Evolutionary conservation across 2,888 invertebrate genomes (phyloP), one percentile per base, ranked within the genome.

Genomic region (Nematopogon swammerdamellus): DNA sequence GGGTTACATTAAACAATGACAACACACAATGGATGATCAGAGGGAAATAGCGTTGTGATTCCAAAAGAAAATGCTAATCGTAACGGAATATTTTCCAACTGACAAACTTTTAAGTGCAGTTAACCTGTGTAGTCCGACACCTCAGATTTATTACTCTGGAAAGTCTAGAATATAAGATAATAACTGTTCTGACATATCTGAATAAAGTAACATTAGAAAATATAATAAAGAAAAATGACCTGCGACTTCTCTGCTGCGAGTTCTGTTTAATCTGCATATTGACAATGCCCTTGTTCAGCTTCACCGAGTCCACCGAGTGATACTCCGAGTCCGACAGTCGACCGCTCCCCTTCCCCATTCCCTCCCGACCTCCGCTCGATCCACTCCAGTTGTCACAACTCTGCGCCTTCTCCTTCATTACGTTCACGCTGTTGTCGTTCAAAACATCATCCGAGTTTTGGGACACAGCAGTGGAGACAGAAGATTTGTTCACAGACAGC

Each of bases 261-360:
- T 50, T 48, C 60, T 72, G 68, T 62, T 68, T 69, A 54, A 84
- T 81, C 63, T 84, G 81, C 54, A 71, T 69, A 56, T 85, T 85
- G 45, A 81, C 73, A 45, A 83, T 59, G 2, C 83, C 82, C 60
- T 85, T 85, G 55, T 72, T 71, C 25, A 81, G 64, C 58, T 85
- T 85, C 1, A 70, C 70, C n/a, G 81, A 76, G 52, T 83, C 83
- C n/a, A 72, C 55, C 11, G 66, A 57, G 49, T 58, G 62, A 14
- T 14, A 14, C 36, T 36, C 36, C n/a, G 36, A 8, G 3, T 36
- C 36, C 11, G 36, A 36, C n/a, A n/a, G n/a, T n/a, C n/a, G n/a
- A n/a, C n/a, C n/a, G n/a, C n/a, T n/a, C n/a, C 14, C 64, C 59
- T n/a, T 44, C 17, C 36, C 6, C 8, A 8, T 44, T 44, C 44